Evolutionary conservation across 2,797 vertebrate genomes (phyloP), one percentile per base, ranked within the genome.

Genomic region (Sebastolobus alascanus): DNA sequence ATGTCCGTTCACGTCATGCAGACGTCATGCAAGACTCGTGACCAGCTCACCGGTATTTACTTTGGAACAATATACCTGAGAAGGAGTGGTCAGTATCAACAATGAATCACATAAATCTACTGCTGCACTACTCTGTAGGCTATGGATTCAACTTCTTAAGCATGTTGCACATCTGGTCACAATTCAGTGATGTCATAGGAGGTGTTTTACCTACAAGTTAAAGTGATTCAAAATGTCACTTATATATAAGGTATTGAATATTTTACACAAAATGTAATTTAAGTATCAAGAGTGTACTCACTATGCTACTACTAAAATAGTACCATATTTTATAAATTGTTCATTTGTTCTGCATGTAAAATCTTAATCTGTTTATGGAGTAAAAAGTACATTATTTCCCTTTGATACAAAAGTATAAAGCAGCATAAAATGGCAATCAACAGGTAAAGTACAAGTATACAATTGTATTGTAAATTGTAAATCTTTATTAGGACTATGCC

Each of bases 1-100:
- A 46, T 22, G 7, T 9, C 20, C 60, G 14, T 56, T 54, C 18
- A 76, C 14, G 16, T 76, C 40, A 60, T 5, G 58, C 43, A 25
- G 69, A 76, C 14, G 13, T 76, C 35, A 60, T 8, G 58, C n/a
- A 25, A 73, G 54, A 65, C 70, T 81, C 1, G 1, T 46, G 69
- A 81, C 2, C 1, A 16, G 6, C 8, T 25, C 38, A 66, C 13
- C 3, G 14, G 14, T 80, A 50, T 89, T 86, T 70, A 78, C 78
- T 82, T 79, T 80, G 12, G 38, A 63, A 79, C 64, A 74, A 75
- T 63, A 71, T 64, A 25, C 13, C 12, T 0, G 11, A 70, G 43
- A 46, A 46, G 79, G 77, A 79, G 90, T 68, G 79, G 73, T 52
- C 65, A 59, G 29, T 37, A 33, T 68, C 66, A 75, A 31, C 61